Percentiles rank a stretch among this genome's conserved stretches.
These are phyloP conservation scores for Nephotettix cincticeps DNA, from an alignment of 1,140 invertebrate genomes.

Conservation along the genomic window DNA sequence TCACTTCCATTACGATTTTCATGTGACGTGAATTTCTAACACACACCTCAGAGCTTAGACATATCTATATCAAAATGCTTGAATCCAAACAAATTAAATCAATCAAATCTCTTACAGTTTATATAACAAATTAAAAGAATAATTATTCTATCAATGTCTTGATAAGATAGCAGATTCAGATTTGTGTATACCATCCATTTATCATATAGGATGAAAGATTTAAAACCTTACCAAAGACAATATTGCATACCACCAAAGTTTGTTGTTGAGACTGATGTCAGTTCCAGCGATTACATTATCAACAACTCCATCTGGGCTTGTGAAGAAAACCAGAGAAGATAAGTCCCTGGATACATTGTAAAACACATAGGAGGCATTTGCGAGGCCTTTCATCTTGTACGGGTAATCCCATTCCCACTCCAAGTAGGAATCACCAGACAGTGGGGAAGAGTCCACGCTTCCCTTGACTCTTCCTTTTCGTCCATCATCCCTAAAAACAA, in stretches of 20 bases:
- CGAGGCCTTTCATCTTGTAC: not conserved
- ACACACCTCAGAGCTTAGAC: too few relatives aligned
- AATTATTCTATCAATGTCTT: not conserved
- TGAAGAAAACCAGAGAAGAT: slow-evolving; percentile 18
- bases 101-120: not conserved
- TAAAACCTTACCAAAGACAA: too few relatives aligned
- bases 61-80: too few relatives aligned
- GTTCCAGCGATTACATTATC: slow-evolving; percentile 27
- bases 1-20: too few relatives aligned
- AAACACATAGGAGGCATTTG: slow-evolving; percentile 5
- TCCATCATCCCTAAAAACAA: slow-evolving; percentile 47
- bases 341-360: slow-evolving; percentile 17
- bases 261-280: slow-evolving; percentile 40
- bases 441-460: slow-evolving; percentile 48
- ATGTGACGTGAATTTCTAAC: too few relatives aligned
- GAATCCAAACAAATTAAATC: too few relatives aligned
- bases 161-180: not conserved
- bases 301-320: slow-evolving; percentile 29
- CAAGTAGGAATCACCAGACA: slow-evolving; percentile 49
- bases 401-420: slow-evolving; percentile 48
- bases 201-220: not conserved
- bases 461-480: slow-evolving; percentile 50
- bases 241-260: slow-evolving; percentile 50
- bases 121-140: not conserved
- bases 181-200: too few relatives aligned